Base-by-base conservation (phyloP, 1,140 invertebrate species). In the Aphis gossypii region DNA sequence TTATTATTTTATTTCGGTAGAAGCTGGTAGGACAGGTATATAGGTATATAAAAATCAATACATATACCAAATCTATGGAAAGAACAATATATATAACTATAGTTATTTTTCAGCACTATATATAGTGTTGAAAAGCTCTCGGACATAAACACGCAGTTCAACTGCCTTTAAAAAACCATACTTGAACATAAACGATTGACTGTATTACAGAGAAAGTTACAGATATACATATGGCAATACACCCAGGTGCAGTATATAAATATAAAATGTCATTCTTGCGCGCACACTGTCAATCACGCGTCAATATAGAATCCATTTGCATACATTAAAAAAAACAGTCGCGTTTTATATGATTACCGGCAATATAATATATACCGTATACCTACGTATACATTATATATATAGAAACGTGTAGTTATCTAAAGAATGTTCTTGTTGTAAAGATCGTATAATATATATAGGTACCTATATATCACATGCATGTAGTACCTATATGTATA, bases 241-340 rank as follows among this genome's bases (percentile, higher is more conserved):
- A 76, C 60, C 30, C 60, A 51, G 38, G 38, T 41, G 48, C 48
- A 18, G 30, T 76, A 76, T 6, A 76, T 76, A 76, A 76, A 76
- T 6, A 76, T 76, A 76, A 76, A 76, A n/a, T 76, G 60, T 76
- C 30, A 76, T 76, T 76, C 14, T 76, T 76, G 30, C 14, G 60
- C 60, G 60, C 60, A 76, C 60, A 76, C 60, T 76, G 60, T 76
- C 60, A 76, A 76, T 76, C 60, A 76, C 60, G 60, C 60, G 60
- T 76, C 60, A 76, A 76, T 76, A 20, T n/a, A 76, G 60, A 76
- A 76, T 76, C n/a, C 60, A 76, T 76, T 76, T 76, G 60, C 60
- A 76, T 76, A 76, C 30, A 76, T 76, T 76, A 76, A n/a, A 76
- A 51, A 48, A n/a, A 76, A n/a, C 60, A n/a, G 60, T 76, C 60